A percentile compares a stretch with the other conserved stretches of the same genome.
Conservation (phyloP, 2,797 vertebrate species). For the Siniperca undulata region DNA sequence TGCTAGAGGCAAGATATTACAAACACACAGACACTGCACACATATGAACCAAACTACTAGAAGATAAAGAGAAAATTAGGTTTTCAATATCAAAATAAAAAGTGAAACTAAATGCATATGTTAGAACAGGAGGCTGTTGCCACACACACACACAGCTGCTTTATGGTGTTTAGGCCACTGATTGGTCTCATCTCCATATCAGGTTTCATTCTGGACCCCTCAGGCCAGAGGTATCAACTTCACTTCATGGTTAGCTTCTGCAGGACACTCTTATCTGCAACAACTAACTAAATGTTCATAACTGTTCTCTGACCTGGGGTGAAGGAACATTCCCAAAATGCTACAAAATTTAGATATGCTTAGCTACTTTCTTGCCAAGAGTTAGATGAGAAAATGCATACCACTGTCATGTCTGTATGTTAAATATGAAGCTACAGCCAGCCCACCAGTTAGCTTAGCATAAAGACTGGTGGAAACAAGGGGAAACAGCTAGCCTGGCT, state of each 20-base stretch:
- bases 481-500: background rate
- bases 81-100: background rate
- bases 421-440: background rate
- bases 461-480: background rate
- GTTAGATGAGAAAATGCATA: background rate
- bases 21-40: conserved; percentile 12
- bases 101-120: background rate
- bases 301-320: conserved; percentile 22
- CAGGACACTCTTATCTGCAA: conserved; percentile 39
- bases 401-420: background rate
- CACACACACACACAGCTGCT: conserved; percentile 15
- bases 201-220: conserved; percentile 69
- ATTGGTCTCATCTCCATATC: conserved; percentile 71
- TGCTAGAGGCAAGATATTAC: background rate
- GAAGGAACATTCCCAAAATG: conserved; percentile 21
- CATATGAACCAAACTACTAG: background rate
- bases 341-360: background rate
- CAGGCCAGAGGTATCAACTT: conserved; percentile 25
- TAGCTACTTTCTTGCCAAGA: background rate
- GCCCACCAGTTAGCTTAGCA: background rate
- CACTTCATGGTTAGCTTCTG: conserved; percentile 7
- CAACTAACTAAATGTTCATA: conserved; percentile 20
- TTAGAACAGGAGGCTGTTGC: background rate
- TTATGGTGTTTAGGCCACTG: conserved; percentile 6
- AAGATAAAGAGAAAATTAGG: background rate